Conservation (phyloP, 2,888 invertebrate genomes). For the Oscheius sp. region DNA sequence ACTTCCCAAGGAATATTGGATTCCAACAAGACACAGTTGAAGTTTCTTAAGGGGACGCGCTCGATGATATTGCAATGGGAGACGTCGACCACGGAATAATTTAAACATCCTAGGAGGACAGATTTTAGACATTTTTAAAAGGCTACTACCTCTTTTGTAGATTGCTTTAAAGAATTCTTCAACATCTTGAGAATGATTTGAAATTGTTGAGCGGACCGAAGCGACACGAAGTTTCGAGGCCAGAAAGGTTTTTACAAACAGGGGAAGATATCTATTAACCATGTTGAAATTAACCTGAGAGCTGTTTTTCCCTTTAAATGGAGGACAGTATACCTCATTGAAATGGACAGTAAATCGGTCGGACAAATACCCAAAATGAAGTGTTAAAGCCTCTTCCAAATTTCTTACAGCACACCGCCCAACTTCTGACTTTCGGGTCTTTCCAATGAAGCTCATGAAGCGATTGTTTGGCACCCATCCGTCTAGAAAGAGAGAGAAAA, state of each 20-base stretch:
- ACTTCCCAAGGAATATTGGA: slow-evolving; percentile 24
- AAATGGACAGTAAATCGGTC: slow-evolving; percentile 12
- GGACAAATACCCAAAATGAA: slow-evolving; percentile 9
- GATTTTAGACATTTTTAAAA: neutral
- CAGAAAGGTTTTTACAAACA: slow-evolving; percentile 12
- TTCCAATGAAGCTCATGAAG: slow-evolving; percentile 7
- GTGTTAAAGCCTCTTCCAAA: slow-evolving; percentile 11
- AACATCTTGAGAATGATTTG: neutral
- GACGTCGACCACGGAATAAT: slow-evolving; percentile 21
- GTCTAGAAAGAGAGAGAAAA: neutral
- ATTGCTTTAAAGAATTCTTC: slow-evolving; percentile 21
- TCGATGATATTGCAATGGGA: slow-evolving; percentile 14
- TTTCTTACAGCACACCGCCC: slow-evolving; percentile 7
- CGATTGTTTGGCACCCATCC: neutral
- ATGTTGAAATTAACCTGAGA: slow-evolving; percentile 4
- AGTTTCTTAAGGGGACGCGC: slow-evolving; percentile 20
- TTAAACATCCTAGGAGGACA: slow-evolving; percentile 4
- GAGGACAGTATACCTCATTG: slow-evolving; percentile 7
- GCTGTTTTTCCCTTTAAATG: neutral
- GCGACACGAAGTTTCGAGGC: neutral
- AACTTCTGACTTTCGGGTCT: slow-evolving; percentile 8
- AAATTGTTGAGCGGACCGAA: slow-evolving; percentile 15
- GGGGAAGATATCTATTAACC: neutral
- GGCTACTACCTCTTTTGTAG: slow-evolving; percentile 4
- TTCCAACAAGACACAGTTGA: slow-evolving; percentile 15